A percentile compares a stretch with the other conserved stretches of the same genome.
Evolutionary conservation across 2,113 vertebrate genomes (phyloP).

Genomic region (Apodemus sylvaticus): DNA sequence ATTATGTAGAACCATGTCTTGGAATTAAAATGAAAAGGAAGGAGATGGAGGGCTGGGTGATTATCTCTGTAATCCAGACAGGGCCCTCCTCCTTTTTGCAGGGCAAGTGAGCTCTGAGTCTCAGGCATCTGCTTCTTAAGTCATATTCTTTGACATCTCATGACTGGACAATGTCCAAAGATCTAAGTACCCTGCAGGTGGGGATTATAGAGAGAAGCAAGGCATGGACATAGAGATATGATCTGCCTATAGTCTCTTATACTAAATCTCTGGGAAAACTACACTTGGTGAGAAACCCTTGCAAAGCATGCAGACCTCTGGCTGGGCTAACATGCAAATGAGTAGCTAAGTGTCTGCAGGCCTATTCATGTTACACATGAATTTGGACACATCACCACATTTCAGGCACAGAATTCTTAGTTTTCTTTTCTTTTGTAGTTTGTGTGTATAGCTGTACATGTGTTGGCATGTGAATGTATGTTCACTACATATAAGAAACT

Average conservation of each 20-base stretch:
- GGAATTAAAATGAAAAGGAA: slow-evolving; percentile 8
- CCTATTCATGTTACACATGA: neutral
- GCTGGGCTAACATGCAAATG: neutral
- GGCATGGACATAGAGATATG: neutral
- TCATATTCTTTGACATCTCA: neutral
- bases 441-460: neutral
- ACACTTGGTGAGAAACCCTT: slow-evolving; percentile 1
- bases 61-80: slow-evolving; percentile 5
- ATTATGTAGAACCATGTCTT: slow-evolving; percentile 8
- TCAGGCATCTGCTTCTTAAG: neutral
- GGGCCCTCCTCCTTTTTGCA: no score
- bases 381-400: neutral
- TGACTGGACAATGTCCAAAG: neutral
- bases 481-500: neutral
- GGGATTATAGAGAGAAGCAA: neutral
- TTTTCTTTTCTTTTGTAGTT: neutral
- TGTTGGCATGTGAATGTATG: neutral
- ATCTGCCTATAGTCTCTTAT: neutral
- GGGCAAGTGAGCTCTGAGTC: neutral
- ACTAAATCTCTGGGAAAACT: neutral
- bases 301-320: neutral
- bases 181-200: neutral
- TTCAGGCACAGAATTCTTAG: neutral
- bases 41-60: neutral
- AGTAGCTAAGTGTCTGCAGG: neutral